These are phyloP conservation scores for Stictonetta naevosa DNA, from an alignment of 2,113 vertebrate genomes.

Conservation along the genomic window DNA sequence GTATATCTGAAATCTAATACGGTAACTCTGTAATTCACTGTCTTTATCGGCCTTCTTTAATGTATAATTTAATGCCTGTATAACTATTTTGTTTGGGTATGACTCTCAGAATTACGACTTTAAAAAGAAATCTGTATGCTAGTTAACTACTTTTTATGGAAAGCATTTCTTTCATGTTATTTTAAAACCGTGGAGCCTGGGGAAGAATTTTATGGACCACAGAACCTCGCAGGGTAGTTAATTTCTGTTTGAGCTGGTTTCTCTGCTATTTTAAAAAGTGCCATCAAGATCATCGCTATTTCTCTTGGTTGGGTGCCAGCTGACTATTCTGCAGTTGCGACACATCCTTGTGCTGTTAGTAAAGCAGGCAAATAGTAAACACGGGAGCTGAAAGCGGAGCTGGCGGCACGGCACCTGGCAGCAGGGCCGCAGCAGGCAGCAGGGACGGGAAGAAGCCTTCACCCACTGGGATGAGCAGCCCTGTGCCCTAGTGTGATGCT, in stretches of 20 bases:
- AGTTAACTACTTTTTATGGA: conserved; percentile 59
- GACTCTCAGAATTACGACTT: conserved; percentile 36
- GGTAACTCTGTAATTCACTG: conserved; percentile 37
- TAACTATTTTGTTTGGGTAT: conserved; percentile 61
- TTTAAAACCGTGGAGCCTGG: conserved; percentile 58
- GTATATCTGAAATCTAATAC: conserved; percentile 29
- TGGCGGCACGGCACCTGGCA: neutral
- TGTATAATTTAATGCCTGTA: conserved; percentile 64
- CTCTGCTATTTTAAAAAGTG: conserved; percentile 61
- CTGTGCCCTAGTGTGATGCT: neutral
- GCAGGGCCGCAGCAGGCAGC: no score
- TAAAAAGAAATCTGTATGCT: conserved; percentile 2
- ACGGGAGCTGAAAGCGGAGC: neutral
- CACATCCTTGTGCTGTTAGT: neutral
- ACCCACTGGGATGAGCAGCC: neutral
- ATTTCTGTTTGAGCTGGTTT: conserved; percentile 61
- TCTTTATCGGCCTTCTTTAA: conserved; percentile 58
- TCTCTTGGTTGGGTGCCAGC: conserved; percentile 46
- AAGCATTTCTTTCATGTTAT: conserved; percentile 66
- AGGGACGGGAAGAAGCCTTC: neutral
- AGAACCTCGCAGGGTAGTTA: conserved; percentile 49
- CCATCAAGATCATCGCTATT: conserved; percentile 50
- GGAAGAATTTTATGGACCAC: conserved; percentile 54
- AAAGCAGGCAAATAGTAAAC: neutral
- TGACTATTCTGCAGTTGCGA: conserved; percentile 25